Percentiles rank a stretch among this genome's conserved stretches.
These are phyloP conservation scores for Melospiza melodia DNA, from an alignment of 2,113 vertebrate genomes.

Conservation along the genomic window DNA sequence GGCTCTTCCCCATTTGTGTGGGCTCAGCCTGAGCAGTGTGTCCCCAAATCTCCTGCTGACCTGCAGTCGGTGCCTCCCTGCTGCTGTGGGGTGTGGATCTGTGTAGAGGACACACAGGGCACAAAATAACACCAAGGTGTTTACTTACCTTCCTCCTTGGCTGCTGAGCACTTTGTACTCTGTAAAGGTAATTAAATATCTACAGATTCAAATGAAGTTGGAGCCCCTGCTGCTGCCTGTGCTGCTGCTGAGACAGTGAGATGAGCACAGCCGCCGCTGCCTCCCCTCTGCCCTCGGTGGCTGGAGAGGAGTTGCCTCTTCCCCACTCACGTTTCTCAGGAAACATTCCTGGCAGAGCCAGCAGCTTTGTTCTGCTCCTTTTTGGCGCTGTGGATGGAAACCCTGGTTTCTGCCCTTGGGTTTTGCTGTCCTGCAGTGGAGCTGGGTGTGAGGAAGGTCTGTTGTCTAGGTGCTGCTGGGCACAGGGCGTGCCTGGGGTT, in stretches of 20 bases:
- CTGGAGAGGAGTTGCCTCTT: neutral
- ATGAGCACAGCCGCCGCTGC: accelerated
- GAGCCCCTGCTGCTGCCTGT: neutral
- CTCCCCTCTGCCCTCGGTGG: accelerated
- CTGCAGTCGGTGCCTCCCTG: accelerated
- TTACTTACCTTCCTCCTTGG: neutral
- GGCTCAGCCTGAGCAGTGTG: neutral
- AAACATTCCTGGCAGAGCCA: neutral
- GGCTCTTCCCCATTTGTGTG: neutral
- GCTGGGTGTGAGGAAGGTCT: neutral
- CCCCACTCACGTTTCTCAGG: accelerated
- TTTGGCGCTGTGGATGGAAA: neutral
- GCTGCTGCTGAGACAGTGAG: neutral
- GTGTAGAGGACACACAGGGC: accelerated
- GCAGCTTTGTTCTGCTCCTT: neutral
- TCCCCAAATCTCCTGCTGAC: neutral
- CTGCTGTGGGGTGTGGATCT: neutral
- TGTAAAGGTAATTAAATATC: neutral
- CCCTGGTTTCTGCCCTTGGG: neutral
- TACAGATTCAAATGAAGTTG: neutral
- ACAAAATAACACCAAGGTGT: neutral
- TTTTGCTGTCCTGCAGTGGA: neutral
- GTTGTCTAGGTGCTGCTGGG: neutral
- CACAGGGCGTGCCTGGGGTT: accelerated
- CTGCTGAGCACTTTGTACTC: neutral